A percentile compares a stretch with the other conserved stretches of the same genome.
Evolutionary conservation across 2,113 vertebrate genomes (phyloP).

Genomic region (Apteryx owenii): DNA sequence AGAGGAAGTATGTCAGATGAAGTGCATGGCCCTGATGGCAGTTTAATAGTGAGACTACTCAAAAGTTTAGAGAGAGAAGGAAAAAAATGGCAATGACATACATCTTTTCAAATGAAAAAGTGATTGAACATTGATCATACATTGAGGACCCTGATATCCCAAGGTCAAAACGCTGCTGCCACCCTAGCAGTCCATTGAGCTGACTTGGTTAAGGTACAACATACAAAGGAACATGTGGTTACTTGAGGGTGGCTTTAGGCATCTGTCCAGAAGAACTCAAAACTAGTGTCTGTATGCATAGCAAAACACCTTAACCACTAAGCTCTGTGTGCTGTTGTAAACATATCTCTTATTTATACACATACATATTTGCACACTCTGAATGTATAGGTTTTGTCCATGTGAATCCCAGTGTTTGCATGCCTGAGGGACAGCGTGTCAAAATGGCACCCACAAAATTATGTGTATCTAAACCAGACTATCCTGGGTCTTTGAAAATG

Average conservation of each 20-base stretch:
- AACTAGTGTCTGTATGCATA: background rate
- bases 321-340: constrained; percentile 1
- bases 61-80: background rate
- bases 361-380: background rate
- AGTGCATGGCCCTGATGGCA: fast-evolving
- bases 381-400: background rate
- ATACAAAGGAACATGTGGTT: background rate
- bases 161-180: background rate
- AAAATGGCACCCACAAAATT: background rate
- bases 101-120: background rate
- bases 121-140: fast-evolving
- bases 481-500: background rate
- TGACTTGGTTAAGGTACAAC: background rate
- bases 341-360: background rate
- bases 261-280: background rate
- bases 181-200: background rate
- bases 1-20: background rate
- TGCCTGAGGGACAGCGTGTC: background rate
- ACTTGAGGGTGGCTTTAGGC: background rate
- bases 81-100: background rate
- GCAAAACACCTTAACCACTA: background rate
- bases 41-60: background rate
- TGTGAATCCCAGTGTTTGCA: background rate
- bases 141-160: background rate
- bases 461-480: background rate